Conservation (phyloP, 2,113 vertebrate genomes). For the Columba janthina region DNA sequence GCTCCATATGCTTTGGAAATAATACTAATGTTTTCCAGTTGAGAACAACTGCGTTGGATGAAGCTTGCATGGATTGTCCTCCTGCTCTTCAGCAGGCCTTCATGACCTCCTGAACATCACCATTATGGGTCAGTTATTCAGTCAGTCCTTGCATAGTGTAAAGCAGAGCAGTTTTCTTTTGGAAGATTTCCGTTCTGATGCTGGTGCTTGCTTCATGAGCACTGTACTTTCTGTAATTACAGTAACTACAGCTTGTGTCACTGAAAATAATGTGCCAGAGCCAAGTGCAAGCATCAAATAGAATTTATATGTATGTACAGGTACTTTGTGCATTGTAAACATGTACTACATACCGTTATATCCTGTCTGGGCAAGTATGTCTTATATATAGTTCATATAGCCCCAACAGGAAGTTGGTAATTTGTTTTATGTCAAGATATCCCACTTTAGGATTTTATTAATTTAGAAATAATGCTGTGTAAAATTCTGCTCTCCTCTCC, state of each 20-base stretch:
- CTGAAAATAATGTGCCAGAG: background rate
- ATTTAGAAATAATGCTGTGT: background rate
- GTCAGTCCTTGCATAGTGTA: background rate
- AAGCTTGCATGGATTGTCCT: background rate
- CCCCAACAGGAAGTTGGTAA: background rate
- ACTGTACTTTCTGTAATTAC: background rate
- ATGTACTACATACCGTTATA: background rate
- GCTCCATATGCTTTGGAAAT: conserved; percentile 40
- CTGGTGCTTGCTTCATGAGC: background rate
- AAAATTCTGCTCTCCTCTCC: background rate
- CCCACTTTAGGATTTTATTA: background rate
- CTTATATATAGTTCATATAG: background rate
- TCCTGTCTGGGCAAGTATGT: background rate
- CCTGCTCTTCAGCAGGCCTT: background rate
- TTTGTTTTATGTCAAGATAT: background rate
- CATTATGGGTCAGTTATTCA: accelerated
- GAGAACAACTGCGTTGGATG: background rate
- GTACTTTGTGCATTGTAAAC: background rate
- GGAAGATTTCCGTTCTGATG: background rate
- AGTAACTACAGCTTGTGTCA: background rate
- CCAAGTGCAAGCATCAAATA: background rate
- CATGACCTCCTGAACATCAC: background rate
- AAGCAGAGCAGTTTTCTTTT: background rate
- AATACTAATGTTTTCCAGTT: background rate
- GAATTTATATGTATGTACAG: background rate